phyloP scores from a whole-genome alignment of 2,113 vertebrate species.

The Chelonoidis abingdonii region DNA sequence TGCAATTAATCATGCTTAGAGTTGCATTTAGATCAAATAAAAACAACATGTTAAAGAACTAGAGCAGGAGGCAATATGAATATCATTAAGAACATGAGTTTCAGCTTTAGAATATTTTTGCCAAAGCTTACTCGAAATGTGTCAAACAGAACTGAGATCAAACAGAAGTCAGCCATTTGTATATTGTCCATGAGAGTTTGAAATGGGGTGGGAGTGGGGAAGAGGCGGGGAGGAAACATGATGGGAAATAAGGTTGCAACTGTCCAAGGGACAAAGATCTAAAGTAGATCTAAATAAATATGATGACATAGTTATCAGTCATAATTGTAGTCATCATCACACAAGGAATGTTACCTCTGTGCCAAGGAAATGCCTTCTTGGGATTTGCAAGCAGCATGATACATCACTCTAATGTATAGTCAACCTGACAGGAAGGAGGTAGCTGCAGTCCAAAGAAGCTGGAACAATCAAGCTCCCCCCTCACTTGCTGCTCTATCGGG shows the following conservation, averaged over 20 bases:
- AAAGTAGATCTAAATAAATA: conserved; percentile 10
- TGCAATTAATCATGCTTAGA: conserved; percentile 58
- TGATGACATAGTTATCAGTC: conserved; percentile 49
- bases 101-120: conserved; percentile 15
- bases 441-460: neutral
- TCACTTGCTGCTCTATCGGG: fast-evolving
- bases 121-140: conserved; percentile 25
- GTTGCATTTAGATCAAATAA: conserved; percentile 66
- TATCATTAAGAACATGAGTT: conserved; percentile 45
- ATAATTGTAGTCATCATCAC: conserved; percentile 36
- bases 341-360: neutral
- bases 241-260: conserved; percentile 16
- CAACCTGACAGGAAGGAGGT: neutral
- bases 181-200: neutral
- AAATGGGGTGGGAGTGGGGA: conserved; percentile 13
- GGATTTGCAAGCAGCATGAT: neutral
- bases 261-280: conserved; percentile 38
- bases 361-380: neutral
- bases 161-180: conserved; percentile 32
- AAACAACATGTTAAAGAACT: conserved; percentile 49
- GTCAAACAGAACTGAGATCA: conserved; percentile 42
- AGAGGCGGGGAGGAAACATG: conserved; percentile 28
- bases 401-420: fast-evolving
- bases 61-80: conserved; percentile 33
- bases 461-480: neutral